Evolutionary conservation across 2,797 vertebrate genomes (phyloP), one percentile per base, ranked within the genome.

Genomic region (Lepilemur ruficaudatus): DNA sequence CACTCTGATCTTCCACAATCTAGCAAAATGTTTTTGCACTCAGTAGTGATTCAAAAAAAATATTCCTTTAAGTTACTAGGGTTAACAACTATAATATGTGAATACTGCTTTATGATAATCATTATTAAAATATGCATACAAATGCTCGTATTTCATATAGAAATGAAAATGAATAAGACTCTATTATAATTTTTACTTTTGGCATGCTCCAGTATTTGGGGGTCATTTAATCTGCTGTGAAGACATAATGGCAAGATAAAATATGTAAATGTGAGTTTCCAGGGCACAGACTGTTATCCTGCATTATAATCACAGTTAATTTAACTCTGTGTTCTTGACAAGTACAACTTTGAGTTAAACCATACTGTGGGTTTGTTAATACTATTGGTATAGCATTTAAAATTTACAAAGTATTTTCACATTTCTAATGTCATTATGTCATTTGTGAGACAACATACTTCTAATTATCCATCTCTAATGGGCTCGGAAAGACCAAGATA

Each of bases 101-200:
- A 84, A 57, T 43, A 81, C 11, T 41, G 3, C 0, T 94, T 93
- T 92, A 78, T 43, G 17, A 87, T 52, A 85, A 72, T 78, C 59
- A 88, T 59, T 82, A 84, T 70, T 90, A 90, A 92, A 92, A 83
- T 78, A 92, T 35, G 4, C 32, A 75, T 12, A 46, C 17, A 67
- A 85, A 35, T 78, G 12, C 15, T 89, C 32, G 52, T 25, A 83
- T 20, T 94, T 92, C 52, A 93, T 69, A 80, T 7, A 65, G 32
- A 91, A 85, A 92, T 83, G 15, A 87, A 84, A 85, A 75, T 72
- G 17, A 70, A 30, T 48, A 76, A 65, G 48, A 84, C 23, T 57
- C 3, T 48, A 23, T 38, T 76, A 22, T 35, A 85, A 63, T 43
- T 86, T 96, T 91, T 67, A 82, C 17, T 95, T 93, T 93, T 59